These are phyloP conservation scores for Cataglyphis albicans DNA, from an alignment of 2,888 invertebrate species.

Conservation along the genomic window DNA sequence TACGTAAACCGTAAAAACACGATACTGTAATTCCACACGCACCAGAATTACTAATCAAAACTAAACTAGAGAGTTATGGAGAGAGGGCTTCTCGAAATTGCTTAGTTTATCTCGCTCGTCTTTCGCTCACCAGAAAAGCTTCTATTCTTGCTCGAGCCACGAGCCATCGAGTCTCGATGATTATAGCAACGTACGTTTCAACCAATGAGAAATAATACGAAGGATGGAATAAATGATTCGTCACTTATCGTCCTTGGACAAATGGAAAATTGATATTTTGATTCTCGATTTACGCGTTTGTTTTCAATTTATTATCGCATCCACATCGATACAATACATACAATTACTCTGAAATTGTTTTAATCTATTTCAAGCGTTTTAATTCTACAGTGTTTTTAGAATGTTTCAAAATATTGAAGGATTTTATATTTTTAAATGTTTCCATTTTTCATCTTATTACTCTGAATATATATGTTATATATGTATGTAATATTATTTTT, in stretches of 20 bases:
- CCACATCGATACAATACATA: not conserved
- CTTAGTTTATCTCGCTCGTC: conserved; percentile 9
- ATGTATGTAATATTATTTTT: not conserved
- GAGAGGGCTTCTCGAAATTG: not conserved
- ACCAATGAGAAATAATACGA: not conserved
- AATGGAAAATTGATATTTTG: not conserved
- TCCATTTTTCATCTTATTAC: not conserved
- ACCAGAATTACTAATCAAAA: conserved; percentile 36
- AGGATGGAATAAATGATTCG: conserved; percentile 1
- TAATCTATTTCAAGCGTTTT: conserved; percentile 4
- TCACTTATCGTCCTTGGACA: not conserved
- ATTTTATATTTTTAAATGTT: not conserved
- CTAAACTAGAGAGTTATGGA: conserved; percentile 15
- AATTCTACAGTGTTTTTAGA: conserved; percentile 1
- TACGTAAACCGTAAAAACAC: conserved; percentile 55
- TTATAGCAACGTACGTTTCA: not conserved
- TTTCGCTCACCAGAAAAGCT: conserved; percentile 7
- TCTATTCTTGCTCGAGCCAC: not conserved
- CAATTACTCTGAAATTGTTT: not conserved
- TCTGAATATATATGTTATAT: not conserved
- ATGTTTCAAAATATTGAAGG: not conserved
- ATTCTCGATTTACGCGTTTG: not conserved
- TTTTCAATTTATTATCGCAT: conserved; percentile 7
- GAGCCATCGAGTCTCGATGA: not conserved
- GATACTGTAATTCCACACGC: not conserved